These are phyloP conservation scores for Crax fasciolata DNA, from an alignment of 2,797 vertebrate species.

Conservation along the genomic window DNA sequence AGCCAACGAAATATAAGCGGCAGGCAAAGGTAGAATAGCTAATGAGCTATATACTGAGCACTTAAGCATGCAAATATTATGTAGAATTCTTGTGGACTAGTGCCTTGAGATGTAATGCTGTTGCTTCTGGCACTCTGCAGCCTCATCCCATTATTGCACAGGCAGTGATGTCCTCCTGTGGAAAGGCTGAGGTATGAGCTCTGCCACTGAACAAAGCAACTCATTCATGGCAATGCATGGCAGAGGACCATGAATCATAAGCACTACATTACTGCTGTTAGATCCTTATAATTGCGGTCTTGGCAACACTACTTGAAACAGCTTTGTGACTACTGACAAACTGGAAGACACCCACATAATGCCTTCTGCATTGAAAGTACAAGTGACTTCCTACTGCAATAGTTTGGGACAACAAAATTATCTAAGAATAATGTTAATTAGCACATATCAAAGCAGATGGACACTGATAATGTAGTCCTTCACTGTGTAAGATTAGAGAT, in stretches of 20 bases:
- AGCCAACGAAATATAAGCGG: neutral
- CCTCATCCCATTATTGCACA: neutral
- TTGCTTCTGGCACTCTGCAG: accelerated
- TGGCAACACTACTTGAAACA: slow-evolving; percentile 31
- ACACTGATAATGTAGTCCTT: neutral
- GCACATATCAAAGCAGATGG: slow-evolving; percentile 44
- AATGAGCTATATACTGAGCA: neutral
- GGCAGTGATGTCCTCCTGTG: accelerated
- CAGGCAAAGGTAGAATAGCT: neutral
- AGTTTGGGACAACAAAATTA: slow-evolving; percentile 7
- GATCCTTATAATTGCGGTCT: neutral
- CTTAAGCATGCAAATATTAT: neutral
- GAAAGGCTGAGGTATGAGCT: neutral
- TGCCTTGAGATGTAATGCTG: neutral
- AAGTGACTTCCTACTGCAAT: slow-evolving; percentile 2
- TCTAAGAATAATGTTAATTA: slow-evolving; percentile 20
- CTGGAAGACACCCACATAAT: slow-evolving; percentile 50
- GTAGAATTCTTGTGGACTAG: neutral
- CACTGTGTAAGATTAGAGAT: neutral
- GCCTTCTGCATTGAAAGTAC: slow-evolving; percentile 31
- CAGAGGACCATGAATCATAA: neutral
- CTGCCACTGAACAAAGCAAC: neutral
- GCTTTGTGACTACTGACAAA: slow-evolving; percentile 52
- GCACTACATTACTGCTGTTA: neutral
- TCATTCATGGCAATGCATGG: neutral